Conservation (phyloP, 1,140 invertebrate genomes). For the Zophobas atratus region DNA sequence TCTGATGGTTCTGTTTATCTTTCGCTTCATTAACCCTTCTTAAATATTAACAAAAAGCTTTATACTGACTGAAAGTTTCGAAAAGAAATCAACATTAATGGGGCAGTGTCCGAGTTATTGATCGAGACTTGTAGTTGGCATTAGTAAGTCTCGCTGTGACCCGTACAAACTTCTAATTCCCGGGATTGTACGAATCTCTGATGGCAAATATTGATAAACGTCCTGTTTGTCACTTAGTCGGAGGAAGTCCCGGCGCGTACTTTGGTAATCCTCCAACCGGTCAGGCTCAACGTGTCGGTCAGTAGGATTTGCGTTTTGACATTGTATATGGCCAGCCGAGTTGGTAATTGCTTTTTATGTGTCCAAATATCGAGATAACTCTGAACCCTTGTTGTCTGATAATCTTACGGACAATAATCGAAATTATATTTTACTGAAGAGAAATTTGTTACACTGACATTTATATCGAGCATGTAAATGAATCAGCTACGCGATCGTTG, state of each 20-base stretch:
- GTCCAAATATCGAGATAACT: constrained; percentile 51
- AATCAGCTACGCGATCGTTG: no score
- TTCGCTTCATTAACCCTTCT: background rate
- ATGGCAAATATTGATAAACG: constrained; percentile 60
- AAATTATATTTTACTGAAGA: constrained; percentile 2
- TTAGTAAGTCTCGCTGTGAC: constrained; percentile 35
- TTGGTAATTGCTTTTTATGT: constrained; percentile 60
- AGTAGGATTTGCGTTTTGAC: constrained; percentile 58
- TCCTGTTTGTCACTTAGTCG: constrained; percentile 55
- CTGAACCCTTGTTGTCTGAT: constrained; percentile 30
- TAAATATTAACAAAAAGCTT: background rate
- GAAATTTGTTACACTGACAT: constrained; percentile 1
- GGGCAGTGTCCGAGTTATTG: constrained; percentile 43
- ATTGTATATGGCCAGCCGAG: constrained; percentile 50
- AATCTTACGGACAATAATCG: constrained; percentile 33
- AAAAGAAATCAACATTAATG: constrained; percentile 39
- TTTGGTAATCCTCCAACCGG: constrained; percentile 52
- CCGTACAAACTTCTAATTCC: constrained; percentile 42
- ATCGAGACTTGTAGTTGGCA: constrained; percentile 41
- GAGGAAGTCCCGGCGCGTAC: constrained; percentile 51
- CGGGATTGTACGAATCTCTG: constrained; percentile 54
- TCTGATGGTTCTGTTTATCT: no score
- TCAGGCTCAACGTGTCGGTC: constrained; percentile 58
- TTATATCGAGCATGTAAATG: no score
- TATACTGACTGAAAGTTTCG: constrained; percentile 2